Evolutionary conservation across 1,140 invertebrate genomes (phyloP).

Genomic region (Euura lappo): DNA sequence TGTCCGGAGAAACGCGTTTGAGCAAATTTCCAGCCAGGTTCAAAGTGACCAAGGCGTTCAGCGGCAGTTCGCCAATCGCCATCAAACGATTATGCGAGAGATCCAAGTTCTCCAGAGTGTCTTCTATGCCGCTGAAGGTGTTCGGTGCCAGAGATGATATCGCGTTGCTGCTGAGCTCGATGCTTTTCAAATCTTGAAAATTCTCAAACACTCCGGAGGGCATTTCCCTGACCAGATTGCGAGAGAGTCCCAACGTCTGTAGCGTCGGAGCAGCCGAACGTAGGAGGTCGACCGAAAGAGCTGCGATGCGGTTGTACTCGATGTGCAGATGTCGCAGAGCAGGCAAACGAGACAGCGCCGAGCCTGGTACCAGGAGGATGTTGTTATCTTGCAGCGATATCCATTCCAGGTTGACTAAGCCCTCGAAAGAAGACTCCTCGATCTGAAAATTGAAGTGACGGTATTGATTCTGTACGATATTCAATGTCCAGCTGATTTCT

Average conservation of each 20-base stretch:
- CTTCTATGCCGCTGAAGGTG: slow-evolving; percentile 78
- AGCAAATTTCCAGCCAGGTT: slow-evolving; percentile 83
- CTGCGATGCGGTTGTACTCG: slow-evolving; percentile 87
- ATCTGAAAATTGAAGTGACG: slow-evolving; percentile 65
- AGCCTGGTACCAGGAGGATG: slow-evolving; percentile 81
- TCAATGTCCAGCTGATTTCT: not conserved
- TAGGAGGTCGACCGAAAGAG: slow-evolving; percentile 80
- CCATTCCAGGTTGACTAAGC: slow-evolving; percentile 76
- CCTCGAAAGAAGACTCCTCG: slow-evolving; percentile 85
- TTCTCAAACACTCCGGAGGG: slow-evolving; percentile 79
- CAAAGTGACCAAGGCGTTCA: slow-evolving; percentile 71
- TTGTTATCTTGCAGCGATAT: slow-evolving; percentile 88
- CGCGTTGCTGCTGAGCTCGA: slow-evolving; percentile 82
- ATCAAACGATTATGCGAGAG: slow-evolving; percentile 79
- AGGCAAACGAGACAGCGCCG: slow-evolving; percentile 76
- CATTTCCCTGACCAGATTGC: slow-evolving; percentile 87
- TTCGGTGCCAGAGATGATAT: slow-evolving; percentile 73
- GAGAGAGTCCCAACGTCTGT: slow-evolving; percentile 73
- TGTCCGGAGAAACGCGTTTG: slow-evolving; percentile 69
- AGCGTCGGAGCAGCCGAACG: slow-evolving; percentile 63
- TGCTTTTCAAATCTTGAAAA: slow-evolving; percentile 74
- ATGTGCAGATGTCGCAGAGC: slow-evolving; percentile 77
- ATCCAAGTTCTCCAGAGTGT: slow-evolving; percentile 74
- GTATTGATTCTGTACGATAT: not conserved
- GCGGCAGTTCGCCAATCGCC: slow-evolving; percentile 67